phyloP scores from a whole-genome alignment of 1,140 invertebrate genomes.

The Hycleus phaleratus region DNA sequence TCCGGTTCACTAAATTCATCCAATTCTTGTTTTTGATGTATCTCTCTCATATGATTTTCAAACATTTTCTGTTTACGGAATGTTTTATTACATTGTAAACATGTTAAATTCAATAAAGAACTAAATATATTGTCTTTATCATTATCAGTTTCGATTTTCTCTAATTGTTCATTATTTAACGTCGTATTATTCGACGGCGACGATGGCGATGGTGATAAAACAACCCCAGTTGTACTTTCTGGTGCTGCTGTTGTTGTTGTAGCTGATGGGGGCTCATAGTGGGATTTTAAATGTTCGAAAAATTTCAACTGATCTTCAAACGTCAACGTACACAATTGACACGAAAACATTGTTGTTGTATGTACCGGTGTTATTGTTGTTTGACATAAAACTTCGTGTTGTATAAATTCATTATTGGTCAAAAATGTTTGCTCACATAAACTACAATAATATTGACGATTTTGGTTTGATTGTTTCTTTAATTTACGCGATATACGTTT shows the following conservation, averaged over 20 bases:
- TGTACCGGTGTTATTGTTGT: constrained; percentile 30
- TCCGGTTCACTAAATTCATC: constrained; percentile 72
- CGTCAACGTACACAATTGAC: constrained; percentile 57
- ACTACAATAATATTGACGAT: constrained; percentile 26
- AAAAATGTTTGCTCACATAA: constrained; percentile 33
- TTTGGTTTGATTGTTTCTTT: constrained; percentile 42
- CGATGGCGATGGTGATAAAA: background rate
- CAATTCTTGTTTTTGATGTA: constrained; percentile 44
- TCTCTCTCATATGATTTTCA: constrained; percentile 52
- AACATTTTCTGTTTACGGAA: constrained; percentile 59
- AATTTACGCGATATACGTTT: constrained; percentile 57
- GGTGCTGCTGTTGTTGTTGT: constrained; percentile 1
- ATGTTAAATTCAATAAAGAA: constrained; percentile 40
- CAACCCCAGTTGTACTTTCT: background rate
- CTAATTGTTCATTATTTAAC: constrained; percentile 19
- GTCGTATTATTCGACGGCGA: too few relatives aligned
- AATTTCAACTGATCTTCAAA: constrained; percentile 64
- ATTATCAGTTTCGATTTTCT: constrained; percentile 16
- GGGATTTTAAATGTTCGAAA: constrained; percentile 70
- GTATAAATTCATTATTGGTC: constrained; percentile 30
- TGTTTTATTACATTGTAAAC: constrained; percentile 54
- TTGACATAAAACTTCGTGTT: constrained; percentile 34
- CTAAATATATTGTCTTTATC: constrained; percentile 32
- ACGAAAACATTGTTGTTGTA: constrained; percentile 45
- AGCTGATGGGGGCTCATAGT: constrained; percentile 57